phyloP scores from a whole-genome alignment of 2,797 vertebrate genomes.

The Acrocephalus scirpaceus region DNA sequence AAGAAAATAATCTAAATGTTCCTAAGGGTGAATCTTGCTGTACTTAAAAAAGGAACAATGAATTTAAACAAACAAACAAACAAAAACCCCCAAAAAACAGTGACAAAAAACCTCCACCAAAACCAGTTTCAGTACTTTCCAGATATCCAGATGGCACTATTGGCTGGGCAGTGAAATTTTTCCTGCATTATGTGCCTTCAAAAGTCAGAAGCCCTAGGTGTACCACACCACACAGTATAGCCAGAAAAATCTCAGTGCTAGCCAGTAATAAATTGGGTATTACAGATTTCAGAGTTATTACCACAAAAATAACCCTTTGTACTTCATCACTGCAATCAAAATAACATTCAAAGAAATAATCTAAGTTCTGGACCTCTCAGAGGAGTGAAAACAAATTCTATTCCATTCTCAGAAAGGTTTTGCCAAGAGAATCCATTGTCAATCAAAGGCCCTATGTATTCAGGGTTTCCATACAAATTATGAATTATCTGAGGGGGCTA shows the following conservation, averaged over 20 bases:
- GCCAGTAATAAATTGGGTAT: neutral
- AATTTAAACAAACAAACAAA: neutral
- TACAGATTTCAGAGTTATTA: neutral
- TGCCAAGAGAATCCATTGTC: neutral
- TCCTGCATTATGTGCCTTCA: neutral
- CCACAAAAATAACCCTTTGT: neutral
- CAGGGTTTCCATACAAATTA: neutral
- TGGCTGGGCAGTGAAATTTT: neutral
- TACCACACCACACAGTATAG: neutral
- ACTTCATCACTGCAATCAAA: neutral
- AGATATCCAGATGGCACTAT: neutral
- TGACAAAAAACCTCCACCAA: rapidly evolving
- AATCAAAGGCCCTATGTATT: neutral
- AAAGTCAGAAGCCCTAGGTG: neutral
- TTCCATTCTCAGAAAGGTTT: neutral
- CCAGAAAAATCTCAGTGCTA: neutral
- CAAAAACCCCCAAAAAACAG: rapidly evolving
- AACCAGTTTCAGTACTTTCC: neutral
- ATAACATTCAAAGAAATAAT: neutral
- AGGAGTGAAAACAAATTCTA: neutral
- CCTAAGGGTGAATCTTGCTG: neutral
- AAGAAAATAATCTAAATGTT: neutral
- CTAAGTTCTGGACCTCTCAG: neutral
- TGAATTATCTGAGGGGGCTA: neutral
- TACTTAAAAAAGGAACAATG: neutral